A percentile compares a stretch with the other conserved stretches of the same genome.
phyloP scores from a whole-genome alignment of 2,888 invertebrate species.

The Ethmia dodecea region DNA sequence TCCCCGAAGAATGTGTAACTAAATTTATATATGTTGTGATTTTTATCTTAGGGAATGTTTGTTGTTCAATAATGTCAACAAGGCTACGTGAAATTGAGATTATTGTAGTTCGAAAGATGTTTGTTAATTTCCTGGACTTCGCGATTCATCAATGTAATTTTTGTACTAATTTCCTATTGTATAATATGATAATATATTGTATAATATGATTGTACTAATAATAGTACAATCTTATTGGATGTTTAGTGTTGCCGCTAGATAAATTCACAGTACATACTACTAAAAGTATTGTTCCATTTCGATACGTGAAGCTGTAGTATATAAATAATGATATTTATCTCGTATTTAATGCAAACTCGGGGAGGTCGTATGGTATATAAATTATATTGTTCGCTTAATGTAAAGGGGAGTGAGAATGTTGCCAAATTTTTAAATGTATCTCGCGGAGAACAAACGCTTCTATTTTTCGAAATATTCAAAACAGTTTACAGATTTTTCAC shows the following conservation, averaged over 20 bases:
- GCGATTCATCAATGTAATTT: no score
- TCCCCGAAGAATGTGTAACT: no score
- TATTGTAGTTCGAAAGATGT: no score
- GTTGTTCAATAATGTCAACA: no score
- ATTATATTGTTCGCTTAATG: constrained; percentile 20
- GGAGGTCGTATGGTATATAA: constrained; percentile 13
- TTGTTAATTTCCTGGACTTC: no score
- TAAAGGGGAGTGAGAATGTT: constrained; percentile 37
- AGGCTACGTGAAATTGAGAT: no score
- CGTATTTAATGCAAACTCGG: not conserved
- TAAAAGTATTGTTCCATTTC: constrained; percentile 4
- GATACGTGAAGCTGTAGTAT: constrained; percentile 3
- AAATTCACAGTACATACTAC: constrained; percentile 16
- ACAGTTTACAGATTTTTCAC: constrained; percentile 2
- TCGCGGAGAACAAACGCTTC: constrained; percentile 26
- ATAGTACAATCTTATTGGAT: not conserved
- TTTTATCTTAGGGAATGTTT: no score
- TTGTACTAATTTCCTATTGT: no score
- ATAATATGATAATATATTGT: no score
- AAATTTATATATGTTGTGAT: no score
- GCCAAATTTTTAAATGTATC: constrained; percentile 43
- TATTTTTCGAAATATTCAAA: constrained; percentile 38
- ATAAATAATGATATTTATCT: constrained; percentile 1
- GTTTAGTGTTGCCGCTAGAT: constrained; percentile 31
- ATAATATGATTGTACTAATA: no score